Evolutionary conservation across 2,113 vertebrate species (phyloP), one percentile per base, ranked within the genome.

Genomic region (Eublepharis macularius): DNA sequence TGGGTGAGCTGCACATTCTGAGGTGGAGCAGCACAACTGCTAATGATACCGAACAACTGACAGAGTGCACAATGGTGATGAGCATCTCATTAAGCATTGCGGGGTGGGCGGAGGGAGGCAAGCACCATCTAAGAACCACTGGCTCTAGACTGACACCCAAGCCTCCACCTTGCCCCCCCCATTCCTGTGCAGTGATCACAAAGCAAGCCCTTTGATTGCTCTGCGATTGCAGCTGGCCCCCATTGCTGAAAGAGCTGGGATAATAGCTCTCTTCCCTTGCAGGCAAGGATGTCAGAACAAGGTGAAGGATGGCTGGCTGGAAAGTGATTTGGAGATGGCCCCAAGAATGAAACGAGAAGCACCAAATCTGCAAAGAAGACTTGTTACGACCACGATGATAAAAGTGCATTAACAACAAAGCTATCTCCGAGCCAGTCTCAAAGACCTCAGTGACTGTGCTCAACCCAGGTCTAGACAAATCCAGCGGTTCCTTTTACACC

Each of bases 21-120:
- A 10, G 14, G 39, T 57, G 54, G 70, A 83, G 70, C 60, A 34
- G 54, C 65, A 47, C 57, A 0, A 0, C 54, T 81, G 43, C n/a
- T 36, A 57, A 54, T 57, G 47, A 57, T 74, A 66, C 26, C 16
- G 26, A n/a, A 66, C 72, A 49, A 81, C 34, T 74, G 78, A 66
- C 32, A n/a, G 68, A 63, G 32, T 34, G 60, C 29, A 73, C 66
- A 0, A 0, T 13, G 80, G n/a, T 32, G 32, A 32, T 0, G 0
- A 60, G 24, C 7, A 34, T 41, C 6, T 8, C 68, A 74, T 77
- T 65, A 14, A 4, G 19, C 3, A 43, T 7, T 2, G 65, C 8
- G 60, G 0, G 0, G 51, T 7, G 36, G n/a, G 75, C 45, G 41
- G 11, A 10, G 0, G 0, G 63, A 19, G 49, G 49, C 68, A 63